Evolutionary conservation across 2,888 invertebrate genomes (phyloP).

Genomic region (Nesidiocoris tenuis): DNA sequence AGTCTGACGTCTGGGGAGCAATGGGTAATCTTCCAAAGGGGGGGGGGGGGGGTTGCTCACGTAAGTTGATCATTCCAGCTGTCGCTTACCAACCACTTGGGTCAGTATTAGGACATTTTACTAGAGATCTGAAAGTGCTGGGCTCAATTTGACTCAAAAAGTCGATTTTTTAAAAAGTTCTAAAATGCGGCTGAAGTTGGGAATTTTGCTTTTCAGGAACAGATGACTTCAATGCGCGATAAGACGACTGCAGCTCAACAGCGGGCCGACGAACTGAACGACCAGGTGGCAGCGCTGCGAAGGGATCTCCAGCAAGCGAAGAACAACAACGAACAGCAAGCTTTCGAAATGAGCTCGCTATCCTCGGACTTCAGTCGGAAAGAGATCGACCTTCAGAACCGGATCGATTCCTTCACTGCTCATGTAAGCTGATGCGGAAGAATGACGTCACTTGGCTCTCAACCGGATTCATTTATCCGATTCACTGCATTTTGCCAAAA

Average conservation of each 20-base stretch:
- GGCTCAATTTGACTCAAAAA: not conserved
- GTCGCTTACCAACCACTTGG: too few relatives aligned
- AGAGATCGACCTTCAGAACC: constrained; percentile 42
- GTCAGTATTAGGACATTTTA: too few relatives aligned
- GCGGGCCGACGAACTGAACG: constrained; percentile 34
- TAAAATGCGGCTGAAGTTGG: too few relatives aligned
- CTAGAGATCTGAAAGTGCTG: too few relatives aligned
- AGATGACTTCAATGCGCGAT: constrained; percentile 23
- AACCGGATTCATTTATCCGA: too few relatives aligned
- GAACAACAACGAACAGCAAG: constrained; percentile 35
- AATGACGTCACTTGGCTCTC: too few relatives aligned
- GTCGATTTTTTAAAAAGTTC: too few relatives aligned
- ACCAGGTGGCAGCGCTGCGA: constrained; percentile 25
- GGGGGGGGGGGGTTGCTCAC: too few relatives aligned
- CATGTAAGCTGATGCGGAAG: constrained; percentile 31
- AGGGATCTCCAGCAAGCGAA: constrained; percentile 41
- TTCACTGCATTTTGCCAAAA: too few relatives aligned
- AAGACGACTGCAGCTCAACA: constrained; percentile 25
- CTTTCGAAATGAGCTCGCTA: constrained; percentile 42
- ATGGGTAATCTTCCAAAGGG: too few relatives aligned
- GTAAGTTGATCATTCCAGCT: too few relatives aligned
- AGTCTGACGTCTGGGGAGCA: too few relatives aligned
- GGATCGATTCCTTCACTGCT: constrained; percentile 39
- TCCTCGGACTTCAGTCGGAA: constrained; percentile 46
- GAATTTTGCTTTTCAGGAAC: constrained; percentile 37